These are phyloP conservation scores for Lepidotrigona ventralis DNA, from an alignment of 1,140 invertebrate genomes.

Conservation along the genomic window DNA sequence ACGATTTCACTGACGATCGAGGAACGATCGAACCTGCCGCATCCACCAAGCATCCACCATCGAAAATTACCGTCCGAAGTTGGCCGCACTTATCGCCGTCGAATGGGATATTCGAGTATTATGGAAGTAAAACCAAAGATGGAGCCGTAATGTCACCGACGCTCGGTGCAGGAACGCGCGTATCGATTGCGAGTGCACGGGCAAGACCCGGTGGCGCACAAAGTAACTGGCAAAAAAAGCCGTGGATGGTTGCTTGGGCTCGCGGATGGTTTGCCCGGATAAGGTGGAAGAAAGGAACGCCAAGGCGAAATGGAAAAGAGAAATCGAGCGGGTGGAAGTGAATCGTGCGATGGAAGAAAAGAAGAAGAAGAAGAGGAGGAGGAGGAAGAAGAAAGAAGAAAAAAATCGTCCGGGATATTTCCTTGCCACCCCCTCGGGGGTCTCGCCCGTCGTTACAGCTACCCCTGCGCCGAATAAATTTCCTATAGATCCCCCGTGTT, in stretches of 20 bases:
- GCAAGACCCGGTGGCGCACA: conserved; percentile 29
- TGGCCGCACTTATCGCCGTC: conserved; percentile 21
- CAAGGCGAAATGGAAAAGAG: conserved; percentile 17
- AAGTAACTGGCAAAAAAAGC: conserved; percentile 44
- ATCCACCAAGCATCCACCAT: background rate
- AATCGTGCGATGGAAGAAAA: conserved; percentile 32
- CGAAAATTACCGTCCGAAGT: conserved; percentile 4
- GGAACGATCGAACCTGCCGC: background rate
- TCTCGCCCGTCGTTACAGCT: background rate
- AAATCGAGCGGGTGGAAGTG: conserved; percentile 40
- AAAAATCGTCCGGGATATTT: conserved; percentile 12
- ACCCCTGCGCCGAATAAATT: conserved; percentile 42
- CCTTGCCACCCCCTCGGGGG: background rate
- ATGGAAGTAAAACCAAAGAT: conserved; percentile 46
- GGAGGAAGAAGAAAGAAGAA: background rate
- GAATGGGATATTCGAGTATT: conserved; percentile 34
- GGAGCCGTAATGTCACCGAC: conserved; percentile 44
- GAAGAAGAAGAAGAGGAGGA: conserved; percentile 21
- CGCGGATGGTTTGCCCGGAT: conserved; percentile 44
- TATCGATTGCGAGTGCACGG: conserved; percentile 44
- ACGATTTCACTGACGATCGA: background rate
- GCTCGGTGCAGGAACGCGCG: conserved; percentile 33
- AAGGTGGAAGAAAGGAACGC: conserved; percentile 15
- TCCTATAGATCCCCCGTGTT: conserved; percentile 17
- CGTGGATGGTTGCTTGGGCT: conserved; percentile 34